Percentiles rank a stretch among this genome's conserved stretches.
These are phyloP conservation scores for Candoia aspera DNA, from an alignment of 2,113 vertebrate species.

Conservation along the genomic window DNA sequence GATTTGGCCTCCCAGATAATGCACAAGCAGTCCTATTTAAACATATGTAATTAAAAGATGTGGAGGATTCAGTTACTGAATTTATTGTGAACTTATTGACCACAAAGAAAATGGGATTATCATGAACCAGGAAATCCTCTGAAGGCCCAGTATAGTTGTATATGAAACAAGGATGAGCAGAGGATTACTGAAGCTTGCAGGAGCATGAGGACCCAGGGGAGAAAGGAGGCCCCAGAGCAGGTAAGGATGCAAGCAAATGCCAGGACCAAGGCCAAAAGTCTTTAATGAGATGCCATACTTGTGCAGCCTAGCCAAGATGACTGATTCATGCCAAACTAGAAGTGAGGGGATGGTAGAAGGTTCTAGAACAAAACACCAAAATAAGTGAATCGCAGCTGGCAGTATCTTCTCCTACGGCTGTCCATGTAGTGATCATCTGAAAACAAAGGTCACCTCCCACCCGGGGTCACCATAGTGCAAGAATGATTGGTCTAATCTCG, in stretches of 20 bases:
- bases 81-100: neutral
- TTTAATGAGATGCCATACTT: neutral
- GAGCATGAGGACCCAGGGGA: neutral
- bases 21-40: neutral
- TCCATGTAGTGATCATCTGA: neutral
- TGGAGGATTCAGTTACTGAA: neutral
- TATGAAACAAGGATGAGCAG: neutral
- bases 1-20: neutral
- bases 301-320: neutral
- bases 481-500: neutral
- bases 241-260: neutral
- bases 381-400: neutral
- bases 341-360: neutral
- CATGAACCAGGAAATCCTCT: neutral
- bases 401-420: neutral
- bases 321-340: neutral
- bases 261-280: neutral
- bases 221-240: neutral
- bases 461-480: neutral
- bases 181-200: neutral
- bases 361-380: neutral
- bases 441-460: neutral
- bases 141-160: neutral
- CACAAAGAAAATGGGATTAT: neutral
- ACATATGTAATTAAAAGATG: neutral